Percentiles rank a stretch among this genome's conserved stretches.
phyloP scores from a whole-genome alignment of 2,888 invertebrate species.

The Diadegma fenestrale region DNA sequence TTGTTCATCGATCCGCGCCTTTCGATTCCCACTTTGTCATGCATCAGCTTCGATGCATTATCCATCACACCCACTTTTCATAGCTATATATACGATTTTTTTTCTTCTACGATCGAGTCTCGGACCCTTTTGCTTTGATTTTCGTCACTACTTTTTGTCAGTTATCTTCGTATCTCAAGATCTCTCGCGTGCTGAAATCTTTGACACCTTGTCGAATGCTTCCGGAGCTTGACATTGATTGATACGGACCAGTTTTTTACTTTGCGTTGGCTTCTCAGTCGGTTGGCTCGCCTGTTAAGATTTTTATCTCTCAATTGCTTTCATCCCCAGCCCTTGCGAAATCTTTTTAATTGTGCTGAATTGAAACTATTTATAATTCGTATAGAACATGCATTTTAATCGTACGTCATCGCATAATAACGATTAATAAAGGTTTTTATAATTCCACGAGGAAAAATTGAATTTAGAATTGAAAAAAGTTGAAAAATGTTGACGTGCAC shows the following conservation, averaged over 20 bases:
- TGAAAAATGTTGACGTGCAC: not conserved
- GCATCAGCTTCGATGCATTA: conserved; percentile 70
- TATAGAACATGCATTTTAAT: not conserved
- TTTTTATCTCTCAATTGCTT: not conserved
- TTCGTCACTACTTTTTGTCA: conserved; percentile 20
- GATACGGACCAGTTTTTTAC: conserved; percentile 17
- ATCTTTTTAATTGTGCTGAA: not conserved
- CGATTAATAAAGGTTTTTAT: not conserved
- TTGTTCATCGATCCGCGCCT: conserved; percentile 70
- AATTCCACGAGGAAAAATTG: not conserved
- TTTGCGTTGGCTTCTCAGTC: not conserved
- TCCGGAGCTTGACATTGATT: conserved; percentile 7
- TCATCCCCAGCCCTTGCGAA: not conserved
- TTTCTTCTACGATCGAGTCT: not conserved
- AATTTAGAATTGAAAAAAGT: not conserved
- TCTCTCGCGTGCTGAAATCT: conserved; percentile 38
- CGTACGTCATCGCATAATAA: not conserved
- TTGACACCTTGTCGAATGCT: conserved; percentile 26
- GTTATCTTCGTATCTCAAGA: conserved; percentile 41
- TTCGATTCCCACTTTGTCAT: conserved; percentile 77
- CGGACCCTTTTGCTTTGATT: conserved; percentile 32
- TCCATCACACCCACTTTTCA: conserved; percentile 46
- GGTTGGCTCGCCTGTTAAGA: not conserved
- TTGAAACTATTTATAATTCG: not conserved
- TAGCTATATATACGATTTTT: conserved; percentile 13